Percentiles rank a stretch among this genome's conserved stretches.
phyloP scores from a whole-genome alignment of 2,113 vertebrate genomes.

The Meleagris gallopavo region DNA sequence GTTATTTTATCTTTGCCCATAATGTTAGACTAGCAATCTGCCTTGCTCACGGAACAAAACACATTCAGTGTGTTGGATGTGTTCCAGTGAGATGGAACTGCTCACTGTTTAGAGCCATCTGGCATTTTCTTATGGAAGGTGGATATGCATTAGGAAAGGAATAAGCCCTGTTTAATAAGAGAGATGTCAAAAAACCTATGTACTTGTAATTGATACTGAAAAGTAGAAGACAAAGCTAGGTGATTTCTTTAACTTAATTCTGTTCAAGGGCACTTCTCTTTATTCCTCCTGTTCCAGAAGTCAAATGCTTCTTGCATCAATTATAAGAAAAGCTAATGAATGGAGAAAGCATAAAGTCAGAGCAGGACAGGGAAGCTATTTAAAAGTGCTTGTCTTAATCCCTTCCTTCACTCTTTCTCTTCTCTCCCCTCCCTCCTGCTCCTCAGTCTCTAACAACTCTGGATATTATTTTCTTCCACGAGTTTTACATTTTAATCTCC shows the following conservation, averaged over 20 bases:
- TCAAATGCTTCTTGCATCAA: not conserved
- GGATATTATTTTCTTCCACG: not conserved
- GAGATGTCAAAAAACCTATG: not conserved
- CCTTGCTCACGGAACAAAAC: rapidly evolving
- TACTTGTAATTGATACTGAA: not conserved
- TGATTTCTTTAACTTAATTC: not conserved
- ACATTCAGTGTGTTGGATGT: too few relatives aligned
- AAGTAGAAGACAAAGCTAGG: not conserved
- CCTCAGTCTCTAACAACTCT: not conserved
- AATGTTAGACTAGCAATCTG: not conserved
- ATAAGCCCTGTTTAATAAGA: not conserved
- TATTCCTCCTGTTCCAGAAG: not conserved
- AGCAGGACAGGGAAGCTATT: not conserved
- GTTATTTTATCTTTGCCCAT: not conserved
- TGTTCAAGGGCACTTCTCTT: not conserved
- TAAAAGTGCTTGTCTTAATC: not conserved
- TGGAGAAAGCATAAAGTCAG: not conserved
- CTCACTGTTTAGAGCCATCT: not conserved
- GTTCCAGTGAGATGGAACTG: not conserved
- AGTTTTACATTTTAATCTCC: not conserved
- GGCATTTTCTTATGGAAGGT: not conserved
- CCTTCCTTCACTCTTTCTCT: not conserved
- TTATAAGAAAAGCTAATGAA: not conserved
- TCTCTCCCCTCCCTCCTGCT: not conserved
- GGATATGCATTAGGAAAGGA: not conserved